Base-by-base conservation (phyloP, 2,888 invertebrate species). In the Drosophila infuscata region DNA sequence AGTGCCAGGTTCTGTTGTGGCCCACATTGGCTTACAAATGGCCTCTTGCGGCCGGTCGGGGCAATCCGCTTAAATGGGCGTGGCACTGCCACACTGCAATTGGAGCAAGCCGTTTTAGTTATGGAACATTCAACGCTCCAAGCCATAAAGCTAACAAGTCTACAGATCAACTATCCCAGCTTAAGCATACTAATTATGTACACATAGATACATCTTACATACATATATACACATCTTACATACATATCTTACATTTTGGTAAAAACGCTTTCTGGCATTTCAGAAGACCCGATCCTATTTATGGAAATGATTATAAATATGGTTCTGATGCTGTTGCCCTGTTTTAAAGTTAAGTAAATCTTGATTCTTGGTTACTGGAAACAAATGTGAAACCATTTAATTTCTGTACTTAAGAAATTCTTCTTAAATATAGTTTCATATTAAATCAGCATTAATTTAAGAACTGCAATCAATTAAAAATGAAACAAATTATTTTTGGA, bases 1-100 rank as follows among this genome's bases (percentile, higher is more conserved):
- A 69, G 72, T 68, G 81, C 60, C 78, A 78, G 81, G 80, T 78
- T 80, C 80, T 78, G 59, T 78, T 78, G 58, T 78, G 78, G 76
- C 78, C 78, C 81, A 78, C 78, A 76, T 80, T 62, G 78, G 61
- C 51, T 56, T 48, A 49, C 70, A 43, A 79, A 62, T 56, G 58
- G 43, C 57, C 54, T 49, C 63, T 54, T 62, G 59, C 38, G 61
- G 61, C 36, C 20, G 58, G 49, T 32, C n/a, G 61, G 59, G 59
- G 61, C 71, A 65, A 71, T 64, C 54, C 71, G 75, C 67, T 78
- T 76, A 76, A 71, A 71, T 68, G 68, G 78, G 78, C 80, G 78
- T 76, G 72, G 9, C 71, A 38, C 36, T 65, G 56, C 64, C 62
- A 43, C 64, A 36, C 48, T 68, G 68, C 62, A 78, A 79, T 68